phyloP scores from a whole-genome alignment of 2,888 invertebrate species.

The Callimorpha dominula region DNA sequence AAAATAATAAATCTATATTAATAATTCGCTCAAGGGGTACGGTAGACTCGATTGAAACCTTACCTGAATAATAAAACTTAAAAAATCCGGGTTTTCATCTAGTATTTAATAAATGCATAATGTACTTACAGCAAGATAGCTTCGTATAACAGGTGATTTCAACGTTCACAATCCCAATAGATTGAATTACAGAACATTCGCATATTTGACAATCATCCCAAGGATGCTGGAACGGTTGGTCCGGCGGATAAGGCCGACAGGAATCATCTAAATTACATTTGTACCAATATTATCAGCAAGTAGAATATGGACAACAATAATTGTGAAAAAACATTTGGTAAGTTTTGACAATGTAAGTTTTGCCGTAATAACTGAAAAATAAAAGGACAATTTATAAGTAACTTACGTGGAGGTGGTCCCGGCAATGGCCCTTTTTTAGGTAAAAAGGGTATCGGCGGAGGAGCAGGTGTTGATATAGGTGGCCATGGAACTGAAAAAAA shows the following conservation, averaged over 20 bases:
- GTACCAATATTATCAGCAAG: neutral
- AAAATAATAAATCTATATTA: too few species aligned
- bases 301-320: neutral
- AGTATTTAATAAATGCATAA: neutral
- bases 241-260: conserved; percentile 71
- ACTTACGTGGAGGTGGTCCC: conserved; percentile 78
- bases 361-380: neutral
- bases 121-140: conserved; percentile 73
- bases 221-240: conserved; percentile 76
- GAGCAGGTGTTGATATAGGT: conserved; percentile 45
- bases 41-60: too few species aligned
- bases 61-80: too few species aligned
- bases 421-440: conserved; percentile 67
- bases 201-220: conserved; percentile 80
- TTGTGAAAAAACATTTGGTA: neutral
- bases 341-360: neutral
- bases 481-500: conserved; percentile 50
- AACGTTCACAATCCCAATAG: conserved; percentile 59
- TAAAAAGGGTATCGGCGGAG: conserved; percentile 29
- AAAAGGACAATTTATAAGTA: conserved; percentile 11
- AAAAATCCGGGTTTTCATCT: too few species aligned
- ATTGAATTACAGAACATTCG: conserved; percentile 65
- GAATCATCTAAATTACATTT: conserved; percentile 65
- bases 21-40: too few species aligned
- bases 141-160: conserved; percentile 79